Percentiles rank a stretch among this genome's conserved stretches.
Evolutionary conservation across 1,140 invertebrate species (phyloP).

Genomic region (Drosophila paulistorum): DNA sequence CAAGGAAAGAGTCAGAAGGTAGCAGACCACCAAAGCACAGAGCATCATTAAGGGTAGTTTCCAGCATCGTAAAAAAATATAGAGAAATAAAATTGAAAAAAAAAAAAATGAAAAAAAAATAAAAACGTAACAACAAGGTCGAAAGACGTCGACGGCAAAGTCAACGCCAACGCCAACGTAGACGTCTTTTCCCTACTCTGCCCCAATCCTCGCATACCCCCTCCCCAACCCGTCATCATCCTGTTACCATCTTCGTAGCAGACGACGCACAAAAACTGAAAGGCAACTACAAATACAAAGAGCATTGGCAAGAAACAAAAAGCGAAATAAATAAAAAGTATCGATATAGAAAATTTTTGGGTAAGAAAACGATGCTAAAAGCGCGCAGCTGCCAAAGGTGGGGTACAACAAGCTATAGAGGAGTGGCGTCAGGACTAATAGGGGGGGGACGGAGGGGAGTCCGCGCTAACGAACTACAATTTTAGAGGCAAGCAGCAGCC

Average conservation of each 20-base stretch:
- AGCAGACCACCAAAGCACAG: conserved; percentile 20
- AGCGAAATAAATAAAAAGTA: conserved; percentile 64
- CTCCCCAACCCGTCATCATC: background rate
- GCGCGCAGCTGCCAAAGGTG: background rate
- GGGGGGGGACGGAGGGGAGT: background rate
- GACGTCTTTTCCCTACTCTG: background rate
- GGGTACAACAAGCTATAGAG: background rate
- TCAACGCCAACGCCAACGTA: conserved; percentile 22
- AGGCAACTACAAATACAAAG: conserved; percentile 41
- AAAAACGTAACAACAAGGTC: conserved; percentile 49
- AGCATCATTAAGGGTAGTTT: conserved; percentile 80
- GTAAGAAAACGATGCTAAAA: conserved; percentile 48
- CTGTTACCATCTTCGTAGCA: background rate
- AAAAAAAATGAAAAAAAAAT: conserved; percentile 35
- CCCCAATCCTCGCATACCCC: background rate
- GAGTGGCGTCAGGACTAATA: background rate
- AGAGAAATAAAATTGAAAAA: conserved; percentile 79
- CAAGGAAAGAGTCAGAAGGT: background rate
- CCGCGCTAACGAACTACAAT: conserved; percentile 55
- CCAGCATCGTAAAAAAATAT: conserved; percentile 76
- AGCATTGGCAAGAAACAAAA: conserved; percentile 44
- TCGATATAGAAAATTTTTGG: conserved; percentile 64
- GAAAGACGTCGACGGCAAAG: conserved; percentile 47
- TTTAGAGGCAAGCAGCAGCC: conserved; percentile 43
- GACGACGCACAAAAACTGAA: conserved; percentile 44